These are phyloP conservation scores for Antheraea assamensis DNA, from an alignment of 2,888 invertebrate genomes.

Conservation along the genomic window DNA sequence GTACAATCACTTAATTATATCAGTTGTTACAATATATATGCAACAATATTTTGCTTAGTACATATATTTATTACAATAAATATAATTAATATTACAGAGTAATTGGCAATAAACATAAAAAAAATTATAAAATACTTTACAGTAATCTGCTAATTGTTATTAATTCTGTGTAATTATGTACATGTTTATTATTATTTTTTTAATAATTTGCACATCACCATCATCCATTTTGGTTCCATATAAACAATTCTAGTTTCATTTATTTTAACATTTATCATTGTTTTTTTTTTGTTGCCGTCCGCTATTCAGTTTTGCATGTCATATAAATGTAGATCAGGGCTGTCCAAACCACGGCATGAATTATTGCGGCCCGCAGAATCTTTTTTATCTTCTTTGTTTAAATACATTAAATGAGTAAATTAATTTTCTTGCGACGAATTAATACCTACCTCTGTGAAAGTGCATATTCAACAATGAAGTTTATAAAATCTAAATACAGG, in stretches of 20 bases:
- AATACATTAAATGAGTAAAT: too few species aligned
- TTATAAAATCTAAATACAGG: too few species aligned
- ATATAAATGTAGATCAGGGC: conserved; percentile 29
- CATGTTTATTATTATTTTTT: conserved; percentile 35
- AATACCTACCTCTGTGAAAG: too few species aligned
- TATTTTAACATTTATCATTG: conserved; percentile 42
- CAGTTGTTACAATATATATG: not conserved
- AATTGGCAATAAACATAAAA: conserved; percentile 31
- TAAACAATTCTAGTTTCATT: conserved; percentile 32
- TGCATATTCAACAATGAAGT: too few species aligned
- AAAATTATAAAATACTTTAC: not conserved
- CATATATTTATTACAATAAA: not conserved
- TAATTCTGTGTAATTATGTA: conserved; percentile 50
- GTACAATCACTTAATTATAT: not conserved
- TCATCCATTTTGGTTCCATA: conserved; percentile 52
- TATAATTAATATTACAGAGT: conserved; percentile 18
- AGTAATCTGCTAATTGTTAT: conserved; percentile 26
- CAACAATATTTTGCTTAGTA: not conserved
- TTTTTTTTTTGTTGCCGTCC: conserved; percentile 56
- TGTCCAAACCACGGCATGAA: too few species aligned
- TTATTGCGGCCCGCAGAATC: too few species aligned
- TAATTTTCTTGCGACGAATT: too few species aligned
- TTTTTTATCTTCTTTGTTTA: too few species aligned
- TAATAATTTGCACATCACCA: conserved; percentile 73
- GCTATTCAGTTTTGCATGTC: conserved; percentile 60